Evolutionary conservation across 2,888 invertebrate species (phyloP).

Genomic region (Agriopis aurantiaria): DNA sequence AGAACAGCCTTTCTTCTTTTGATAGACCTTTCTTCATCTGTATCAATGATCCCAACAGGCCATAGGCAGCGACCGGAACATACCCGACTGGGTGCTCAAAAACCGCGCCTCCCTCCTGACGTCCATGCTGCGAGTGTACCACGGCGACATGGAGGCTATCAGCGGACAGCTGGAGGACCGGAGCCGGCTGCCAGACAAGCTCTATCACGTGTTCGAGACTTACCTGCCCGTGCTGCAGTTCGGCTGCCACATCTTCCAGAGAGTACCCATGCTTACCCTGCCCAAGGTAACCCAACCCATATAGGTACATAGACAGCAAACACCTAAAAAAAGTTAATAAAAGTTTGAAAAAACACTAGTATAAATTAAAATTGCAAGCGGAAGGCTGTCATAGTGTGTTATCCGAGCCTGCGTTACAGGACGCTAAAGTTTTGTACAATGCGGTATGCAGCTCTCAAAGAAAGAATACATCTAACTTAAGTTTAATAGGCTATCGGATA

Average conservation of each 20-base stretch:
- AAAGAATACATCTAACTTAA: too few species aligned
- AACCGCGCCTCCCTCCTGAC: conserved; percentile 92
- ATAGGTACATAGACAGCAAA: not conserved
- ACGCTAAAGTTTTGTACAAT: too few species aligned
- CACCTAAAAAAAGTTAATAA: too few species aligned
- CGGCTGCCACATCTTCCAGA: conserved; percentile 93
- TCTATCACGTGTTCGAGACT: conserved; percentile 95
- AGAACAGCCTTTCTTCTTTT: not conserved
- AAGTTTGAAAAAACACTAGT: too few species aligned
- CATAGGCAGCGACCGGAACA: conserved; percentile 94
- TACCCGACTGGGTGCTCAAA: conserved; percentile 93
- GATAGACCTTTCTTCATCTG: not conserved
- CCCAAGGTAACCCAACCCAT: conserved; percentile 89
- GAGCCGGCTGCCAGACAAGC: conserved; percentile 87
- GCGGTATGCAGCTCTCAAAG: too few species aligned
- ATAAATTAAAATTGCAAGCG: too few species aligned
- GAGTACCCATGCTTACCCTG: conserved; percentile 92
- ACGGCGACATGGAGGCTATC: conserved; percentile 92
- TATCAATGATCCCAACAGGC: conserved; percentile 84
- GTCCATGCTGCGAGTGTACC: conserved; percentile 93
- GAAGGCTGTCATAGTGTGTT: too few species aligned
- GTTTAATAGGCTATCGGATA: too few species aligned
- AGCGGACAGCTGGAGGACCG: conserved; percentile 86
- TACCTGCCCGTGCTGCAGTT: conserved; percentile 94
- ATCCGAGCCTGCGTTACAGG: too few species aligned